These are phyloP conservation scores for Coremacera marginata DNA, from an alignment of 2,888 invertebrate species.

Conservation along the genomic window DNA sequence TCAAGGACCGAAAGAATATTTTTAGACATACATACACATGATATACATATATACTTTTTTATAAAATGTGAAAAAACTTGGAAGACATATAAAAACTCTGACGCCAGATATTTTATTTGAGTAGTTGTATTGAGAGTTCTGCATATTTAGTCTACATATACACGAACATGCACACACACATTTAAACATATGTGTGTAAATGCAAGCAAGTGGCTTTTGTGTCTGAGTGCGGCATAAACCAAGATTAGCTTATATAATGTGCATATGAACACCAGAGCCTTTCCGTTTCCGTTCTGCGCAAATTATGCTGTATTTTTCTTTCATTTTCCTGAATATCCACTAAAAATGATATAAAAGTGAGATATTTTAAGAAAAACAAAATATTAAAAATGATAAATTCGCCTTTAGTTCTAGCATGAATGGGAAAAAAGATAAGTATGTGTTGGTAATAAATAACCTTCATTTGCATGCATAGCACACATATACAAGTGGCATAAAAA, in stretches of 20 bases:
- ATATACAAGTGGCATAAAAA: too few relatives aligned
- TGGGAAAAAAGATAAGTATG: neutral
- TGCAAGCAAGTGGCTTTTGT: neutral
- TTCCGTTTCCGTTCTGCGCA: constrained; percentile 12
- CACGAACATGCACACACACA: neutral
- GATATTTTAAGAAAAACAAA: neutral
- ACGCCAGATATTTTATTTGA: too few relatives aligned
- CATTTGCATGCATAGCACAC: constrained; percentile 23
- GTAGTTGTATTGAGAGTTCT: too few relatives aligned
- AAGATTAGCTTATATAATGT: constrained; percentile 31
- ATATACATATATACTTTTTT: neutral
- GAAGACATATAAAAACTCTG: neutral
- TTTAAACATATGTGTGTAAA: neutral
- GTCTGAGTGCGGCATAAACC: constrained; percentile 15
- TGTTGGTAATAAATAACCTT: constrained; percentile 24
- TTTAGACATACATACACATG: neutral
- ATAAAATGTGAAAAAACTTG: neutral
- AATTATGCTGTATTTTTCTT: constrained; percentile 21
- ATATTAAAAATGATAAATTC: constrained; percentile 1
- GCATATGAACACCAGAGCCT: constrained; percentile 27
- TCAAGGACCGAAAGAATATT: neutral
- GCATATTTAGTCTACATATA: too few relatives aligned
- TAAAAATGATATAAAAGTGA: neutral
- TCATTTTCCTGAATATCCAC: neutral
- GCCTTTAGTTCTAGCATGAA: neutral